phyloP scores from a whole-genome alignment of 2,797 vertebrate genomes.

The Danio kyathit region DNA sequence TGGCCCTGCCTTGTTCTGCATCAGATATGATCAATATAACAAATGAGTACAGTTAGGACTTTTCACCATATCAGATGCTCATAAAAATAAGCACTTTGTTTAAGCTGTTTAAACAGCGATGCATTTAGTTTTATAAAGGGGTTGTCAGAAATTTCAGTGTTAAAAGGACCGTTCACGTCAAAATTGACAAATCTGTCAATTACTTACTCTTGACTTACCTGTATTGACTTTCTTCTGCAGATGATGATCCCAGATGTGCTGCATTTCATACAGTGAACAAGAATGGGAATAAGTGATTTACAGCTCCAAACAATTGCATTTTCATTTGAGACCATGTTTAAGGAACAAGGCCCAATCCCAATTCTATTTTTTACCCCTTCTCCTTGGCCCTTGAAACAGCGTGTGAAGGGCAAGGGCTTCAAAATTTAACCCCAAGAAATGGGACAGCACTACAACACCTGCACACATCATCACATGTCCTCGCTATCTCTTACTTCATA shows the following conservation, averaged over 20 bases:
- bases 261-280: neutral
- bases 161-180: neutral
- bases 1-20: conserved; percentile 66
- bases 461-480: no score
- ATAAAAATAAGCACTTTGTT: conserved; percentile 21
- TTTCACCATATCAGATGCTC: conserved; percentile 9
- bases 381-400: no score
- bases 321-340: no score
- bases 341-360: no score
- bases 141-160: neutral
- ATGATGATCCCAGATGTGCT: neutral
- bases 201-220: neutral
- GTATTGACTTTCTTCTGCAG: neutral
- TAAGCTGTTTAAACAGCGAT: conserved; percentile 31
- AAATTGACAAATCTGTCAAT: neutral
- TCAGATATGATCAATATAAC: conserved; percentile 70
- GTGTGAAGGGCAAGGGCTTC: no score
- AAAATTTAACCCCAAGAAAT: no score
- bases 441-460: no score
- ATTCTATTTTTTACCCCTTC: no score
- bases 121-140: neutral
- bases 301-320: neutral
- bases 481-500: no score
- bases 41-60: conserved; percentile 67
- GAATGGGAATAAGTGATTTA: neutral